phyloP scores from a whole-genome alignment of 2,888 invertebrate species.

The Acanthosepion pharaonis region DNA sequence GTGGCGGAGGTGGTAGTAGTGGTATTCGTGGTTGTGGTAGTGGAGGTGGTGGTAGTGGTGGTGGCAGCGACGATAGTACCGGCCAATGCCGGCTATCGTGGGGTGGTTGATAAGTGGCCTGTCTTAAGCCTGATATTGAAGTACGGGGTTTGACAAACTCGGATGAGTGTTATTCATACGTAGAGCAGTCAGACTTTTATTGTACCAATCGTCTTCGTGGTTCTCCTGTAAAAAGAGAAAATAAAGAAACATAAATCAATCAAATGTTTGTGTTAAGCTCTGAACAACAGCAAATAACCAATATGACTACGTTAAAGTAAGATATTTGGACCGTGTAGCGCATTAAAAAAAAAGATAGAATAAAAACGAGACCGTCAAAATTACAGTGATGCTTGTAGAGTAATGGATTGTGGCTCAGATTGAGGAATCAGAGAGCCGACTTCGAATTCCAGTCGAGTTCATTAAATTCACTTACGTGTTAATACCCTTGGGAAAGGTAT shows the following conservation, averaged over 20 bases:
- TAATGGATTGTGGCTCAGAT: no score
- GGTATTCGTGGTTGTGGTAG: background rate
- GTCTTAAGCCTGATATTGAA: constrained; percentile 87
- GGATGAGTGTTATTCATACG: constrained; percentile 96
- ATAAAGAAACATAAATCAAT: background rate
- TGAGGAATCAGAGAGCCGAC: no score
- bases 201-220: constrained; percentile 93
- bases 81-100: background rate
- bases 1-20: background rate
- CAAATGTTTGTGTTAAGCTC: background rate
- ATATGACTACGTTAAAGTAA: background rate
- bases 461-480: no score
- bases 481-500: no score
- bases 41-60: background rate
- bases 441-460: no score
- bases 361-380: no score
- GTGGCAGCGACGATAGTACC: background rate
- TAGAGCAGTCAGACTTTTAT: constrained; percentile 95
- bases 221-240: constrained; percentile 59
- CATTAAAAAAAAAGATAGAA: no score
- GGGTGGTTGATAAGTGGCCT: background rate
- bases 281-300: background rate
- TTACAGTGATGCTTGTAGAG: no score
- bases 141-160: constrained; percentile 94
- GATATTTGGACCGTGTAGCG: no score